phyloP scores from a whole-genome alignment of 2,797 vertebrate species.

The Pseudocheirus occidentalis region DNA sequence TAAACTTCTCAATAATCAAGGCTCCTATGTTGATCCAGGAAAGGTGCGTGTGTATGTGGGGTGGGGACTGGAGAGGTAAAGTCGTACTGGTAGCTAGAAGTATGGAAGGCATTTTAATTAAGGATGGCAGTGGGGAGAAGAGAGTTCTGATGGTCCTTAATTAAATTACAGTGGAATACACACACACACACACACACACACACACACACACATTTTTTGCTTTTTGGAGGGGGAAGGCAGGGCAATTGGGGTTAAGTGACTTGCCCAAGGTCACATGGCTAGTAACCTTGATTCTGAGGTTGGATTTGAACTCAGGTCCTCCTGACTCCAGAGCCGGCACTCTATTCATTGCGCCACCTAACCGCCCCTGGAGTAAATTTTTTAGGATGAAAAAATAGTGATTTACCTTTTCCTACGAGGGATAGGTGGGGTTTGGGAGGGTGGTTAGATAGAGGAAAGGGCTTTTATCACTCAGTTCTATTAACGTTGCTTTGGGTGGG shows the following conservation, averaged over 20 bases:
- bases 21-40: neutral
- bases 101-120: neutral
- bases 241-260: no score
- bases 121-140: neutral
- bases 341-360: no score
- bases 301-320: no score
- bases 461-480: neutral
- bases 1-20: neutral
- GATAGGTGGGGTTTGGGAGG: neutral
- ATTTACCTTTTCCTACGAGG: neutral
- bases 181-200: no score
- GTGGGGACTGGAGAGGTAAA: no score
- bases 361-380: neutral
- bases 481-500: fast-evolving
- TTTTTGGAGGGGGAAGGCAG: no score
- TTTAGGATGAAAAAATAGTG: neutral
- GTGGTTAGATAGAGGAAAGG: neutral
- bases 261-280: no score
- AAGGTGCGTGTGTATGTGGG: neutral
- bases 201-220: no score
- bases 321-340: no score
- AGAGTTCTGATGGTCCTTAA: neutral
- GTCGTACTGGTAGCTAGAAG: neutral
- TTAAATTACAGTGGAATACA: neutral
- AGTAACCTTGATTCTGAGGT: no score